A percentile compares a stretch with the other conserved stretches of the same genome.
Conservation (phyloP, 2,888 invertebrate species). For the Leucophenga maculata region DNA sequence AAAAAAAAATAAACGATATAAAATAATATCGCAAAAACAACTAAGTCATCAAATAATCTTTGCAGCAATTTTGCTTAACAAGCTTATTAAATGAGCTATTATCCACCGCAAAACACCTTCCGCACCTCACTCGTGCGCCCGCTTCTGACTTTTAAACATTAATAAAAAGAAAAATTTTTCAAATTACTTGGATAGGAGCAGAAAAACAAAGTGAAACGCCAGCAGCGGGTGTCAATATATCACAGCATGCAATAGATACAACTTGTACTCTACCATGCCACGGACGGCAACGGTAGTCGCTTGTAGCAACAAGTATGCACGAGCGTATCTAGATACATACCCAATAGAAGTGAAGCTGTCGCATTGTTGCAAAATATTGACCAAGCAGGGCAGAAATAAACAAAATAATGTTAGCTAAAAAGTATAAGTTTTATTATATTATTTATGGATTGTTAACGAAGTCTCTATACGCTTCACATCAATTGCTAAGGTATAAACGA, state of each 20-base stretch:
- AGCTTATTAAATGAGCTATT: constrained; percentile 52
- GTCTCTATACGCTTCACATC: too few relatives aligned
- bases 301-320: too few relatives aligned
- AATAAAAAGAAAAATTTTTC: neutral
- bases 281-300: neutral
- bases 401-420: too few relatives aligned
- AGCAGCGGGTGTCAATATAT: constrained; percentile 44
- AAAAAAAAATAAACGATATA: neutral
- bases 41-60: neutral
- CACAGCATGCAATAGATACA: neutral
- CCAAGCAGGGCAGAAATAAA: neutral
- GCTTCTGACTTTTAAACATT: neutral
- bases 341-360: too few relatives aligned
- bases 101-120: too few relatives aligned
- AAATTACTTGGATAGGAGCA: neutral
- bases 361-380: constrained; percentile 1
- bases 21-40: too few relatives aligned
- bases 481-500: too few relatives aligned
- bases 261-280: neutral
- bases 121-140: too few relatives aligned
- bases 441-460: too few relatives aligned
- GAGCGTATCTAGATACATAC: neutral
- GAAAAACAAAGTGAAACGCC: constrained; percentile 14
- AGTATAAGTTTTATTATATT: too few relatives aligned
- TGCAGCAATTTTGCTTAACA: constrained; percentile 56